phyloP scores from a whole-genome alignment of 35 echinoderm and acorn worm genomes.

The Hemicentrotus pulcherrimus region DNA sequence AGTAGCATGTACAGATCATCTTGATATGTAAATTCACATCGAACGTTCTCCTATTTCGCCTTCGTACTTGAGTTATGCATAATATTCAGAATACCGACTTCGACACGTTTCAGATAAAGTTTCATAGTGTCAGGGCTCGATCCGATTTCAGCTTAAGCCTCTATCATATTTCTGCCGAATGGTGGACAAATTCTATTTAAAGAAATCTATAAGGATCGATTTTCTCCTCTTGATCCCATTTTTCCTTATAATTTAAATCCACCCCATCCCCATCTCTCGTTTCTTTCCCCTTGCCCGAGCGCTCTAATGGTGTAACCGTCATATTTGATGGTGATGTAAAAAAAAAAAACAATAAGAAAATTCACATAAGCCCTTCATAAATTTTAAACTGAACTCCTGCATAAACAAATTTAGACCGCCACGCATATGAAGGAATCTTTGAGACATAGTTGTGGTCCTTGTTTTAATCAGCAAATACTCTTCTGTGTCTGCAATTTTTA shows the following conservation, averaged over 20 bases:
- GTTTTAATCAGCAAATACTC: no score
- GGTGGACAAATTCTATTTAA: not conserved
- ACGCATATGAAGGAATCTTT: no score
- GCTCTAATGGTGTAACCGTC: not conserved
- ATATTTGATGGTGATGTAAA: not conserved
- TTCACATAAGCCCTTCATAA: not conserved
- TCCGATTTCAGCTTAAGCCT: not conserved
- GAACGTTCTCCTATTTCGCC: not conserved
- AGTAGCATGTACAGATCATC: not conserved
- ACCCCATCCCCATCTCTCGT: not conserved
- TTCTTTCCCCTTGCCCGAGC: not conserved
- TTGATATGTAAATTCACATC: not conserved
- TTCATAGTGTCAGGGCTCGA: not conserved
- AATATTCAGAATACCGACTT: not conserved
- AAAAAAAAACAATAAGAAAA: not conserved
- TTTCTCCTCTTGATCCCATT: not conserved
- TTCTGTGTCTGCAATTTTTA: no score
- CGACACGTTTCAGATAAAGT: not conserved
- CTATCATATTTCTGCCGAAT: conserved; percentile 3
- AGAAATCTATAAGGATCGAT: not conserved
- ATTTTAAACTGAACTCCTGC: no score
- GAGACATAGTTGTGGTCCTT: no score
- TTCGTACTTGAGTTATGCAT: not conserved
- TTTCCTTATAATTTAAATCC: not conserved
- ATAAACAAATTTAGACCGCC: no score